phyloP scores from a whole-genome alignment of 2,113 vertebrate genomes.

The Osmerus eperlanus region DNA sequence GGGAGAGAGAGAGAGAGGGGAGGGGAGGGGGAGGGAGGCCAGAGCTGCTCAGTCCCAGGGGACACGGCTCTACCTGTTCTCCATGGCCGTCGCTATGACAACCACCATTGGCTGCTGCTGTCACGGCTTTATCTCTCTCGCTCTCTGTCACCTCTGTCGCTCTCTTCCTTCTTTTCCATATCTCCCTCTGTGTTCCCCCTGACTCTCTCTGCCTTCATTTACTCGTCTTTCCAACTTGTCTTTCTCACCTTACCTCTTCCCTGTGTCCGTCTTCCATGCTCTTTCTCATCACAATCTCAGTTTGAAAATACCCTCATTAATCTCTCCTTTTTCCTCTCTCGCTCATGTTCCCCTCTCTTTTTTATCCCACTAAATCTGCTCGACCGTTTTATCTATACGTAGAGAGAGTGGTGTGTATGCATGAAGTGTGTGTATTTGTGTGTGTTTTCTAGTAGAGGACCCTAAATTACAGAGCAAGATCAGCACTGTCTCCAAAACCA shows the following conservation, averaged over 20 bases:
- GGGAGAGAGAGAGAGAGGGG: constrained; percentile 3
- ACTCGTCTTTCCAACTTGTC: too few species aligned
- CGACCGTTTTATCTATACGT: too few species aligned
- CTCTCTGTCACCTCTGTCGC: constrained; percentile 1
- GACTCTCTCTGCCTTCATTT: not conserved
- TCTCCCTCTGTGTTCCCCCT: not conserved
- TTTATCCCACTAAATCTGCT: not conserved
- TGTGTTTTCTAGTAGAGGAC: constrained; percentile 52
- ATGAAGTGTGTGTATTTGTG: constrained; percentile 23
- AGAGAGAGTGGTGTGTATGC: not conserved
- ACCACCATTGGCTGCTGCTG: constrained; percentile 62
- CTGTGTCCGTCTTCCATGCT: too few species aligned
- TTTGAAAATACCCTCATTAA: not conserved
- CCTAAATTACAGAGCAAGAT: constrained; percentile 71
- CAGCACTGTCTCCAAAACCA: constrained; percentile 59
- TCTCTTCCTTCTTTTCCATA: not conserved
- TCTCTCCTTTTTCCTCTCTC: not conserved
- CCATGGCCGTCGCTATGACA: constrained; percentile 66
- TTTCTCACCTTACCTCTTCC: too few species aligned
- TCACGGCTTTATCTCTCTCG: constrained; percentile 58
- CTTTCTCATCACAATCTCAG: too few species aligned
- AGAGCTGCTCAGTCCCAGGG: constrained; percentile 61
- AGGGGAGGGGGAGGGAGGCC: constrained; percentile 47
- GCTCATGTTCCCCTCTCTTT: too few species aligned
- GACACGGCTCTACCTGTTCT: constrained; percentile 69